These are phyloP conservation scores for Halocynthia roretzi DNA, from an alignment of 23 tunicate species.

Conservation along the genomic window DNA sequence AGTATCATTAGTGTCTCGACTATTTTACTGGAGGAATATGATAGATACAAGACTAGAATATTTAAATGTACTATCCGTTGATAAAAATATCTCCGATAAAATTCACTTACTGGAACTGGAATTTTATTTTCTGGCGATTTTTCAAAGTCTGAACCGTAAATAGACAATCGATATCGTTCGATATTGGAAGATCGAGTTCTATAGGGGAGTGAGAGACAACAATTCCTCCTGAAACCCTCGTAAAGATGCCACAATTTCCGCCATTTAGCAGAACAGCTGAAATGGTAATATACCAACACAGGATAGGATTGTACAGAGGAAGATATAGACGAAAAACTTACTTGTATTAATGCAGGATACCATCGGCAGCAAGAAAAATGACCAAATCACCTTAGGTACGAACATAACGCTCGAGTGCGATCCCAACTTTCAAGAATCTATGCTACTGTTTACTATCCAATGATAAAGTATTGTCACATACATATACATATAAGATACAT, in stretches of 20 bases:
- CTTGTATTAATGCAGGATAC: too few species aligned
- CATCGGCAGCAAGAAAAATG: too few species aligned
- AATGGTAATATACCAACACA: too few species aligned
- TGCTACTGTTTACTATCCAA: too few species aligned
- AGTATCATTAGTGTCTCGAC: background rate
- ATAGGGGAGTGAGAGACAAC: conserved; percentile 74
- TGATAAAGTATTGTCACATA: too few species aligned
- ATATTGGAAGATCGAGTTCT: conserved; percentile 47
- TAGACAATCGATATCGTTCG: conserved; percentile 60
- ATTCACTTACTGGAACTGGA: conserved; percentile 51
- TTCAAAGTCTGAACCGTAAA: conserved; percentile 54
- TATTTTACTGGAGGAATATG: background rate
- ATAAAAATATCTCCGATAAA: background rate
- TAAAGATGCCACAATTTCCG: conserved; percentile 48
- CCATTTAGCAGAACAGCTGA: conserved; percentile 73
- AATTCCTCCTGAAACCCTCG: conserved; percentile 66
- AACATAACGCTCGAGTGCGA: too few species aligned
- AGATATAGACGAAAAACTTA: too few species aligned
- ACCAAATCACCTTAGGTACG: too few species aligned
- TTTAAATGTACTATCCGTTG: background rate
- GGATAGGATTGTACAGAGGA: too few species aligned
- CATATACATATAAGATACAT: too few species aligned
- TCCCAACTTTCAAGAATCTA: too few species aligned
- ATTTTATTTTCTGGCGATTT: conserved; percentile 38
- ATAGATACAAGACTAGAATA: background rate